Conservation (phyloP, 2,888 invertebrate genomes). For the Gastracanthus pulcherrimus region DNA sequence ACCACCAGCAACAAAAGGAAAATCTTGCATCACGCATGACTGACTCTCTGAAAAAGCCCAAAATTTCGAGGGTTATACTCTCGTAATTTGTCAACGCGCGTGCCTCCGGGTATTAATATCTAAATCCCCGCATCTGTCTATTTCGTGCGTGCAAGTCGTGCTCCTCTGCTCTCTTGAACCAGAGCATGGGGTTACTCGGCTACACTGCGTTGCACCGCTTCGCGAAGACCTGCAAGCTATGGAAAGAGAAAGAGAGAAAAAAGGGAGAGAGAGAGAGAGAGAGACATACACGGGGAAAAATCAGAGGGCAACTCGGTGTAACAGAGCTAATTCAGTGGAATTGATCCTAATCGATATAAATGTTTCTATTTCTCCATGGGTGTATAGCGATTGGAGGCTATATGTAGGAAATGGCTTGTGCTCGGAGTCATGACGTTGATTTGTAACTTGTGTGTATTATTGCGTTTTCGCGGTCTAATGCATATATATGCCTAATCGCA, state of each 20-base stretch:
- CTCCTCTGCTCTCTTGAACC: neutral
- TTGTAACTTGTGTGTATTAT: slow-evolving; percentile 28
- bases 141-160: neutral
- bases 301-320: slow-evolving; percentile 3
- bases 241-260: neutral
- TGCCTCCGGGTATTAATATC: slow-evolving; percentile 22
- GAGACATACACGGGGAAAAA: slow-evolving; percentile 6
- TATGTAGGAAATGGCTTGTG: slow-evolving; percentile 11
- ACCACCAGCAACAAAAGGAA: neutral
- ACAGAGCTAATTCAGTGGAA: slow-evolving; percentile 53
- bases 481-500: slow-evolving; percentile 8
- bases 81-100: slow-evolving; percentile 37
- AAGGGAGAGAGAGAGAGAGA: neutral
- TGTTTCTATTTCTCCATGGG: slow-evolving; percentile 37
- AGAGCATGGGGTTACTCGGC: neutral
- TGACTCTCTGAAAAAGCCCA: neutral
- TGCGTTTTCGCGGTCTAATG: slow-evolving; percentile 11
- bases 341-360: slow-evolving; percentile 55
- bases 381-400: neutral
- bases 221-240: neutral
- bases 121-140: slow-evolving; percentile 46
- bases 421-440: slow-evolving; percentile 28
- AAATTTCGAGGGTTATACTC: neutral
- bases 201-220: neutral
- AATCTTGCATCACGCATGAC: neutral